Evolutionary conservation across 2,113 vertebrate species (phyloP).

Genomic region (Nesoenas mayeri): DNA sequence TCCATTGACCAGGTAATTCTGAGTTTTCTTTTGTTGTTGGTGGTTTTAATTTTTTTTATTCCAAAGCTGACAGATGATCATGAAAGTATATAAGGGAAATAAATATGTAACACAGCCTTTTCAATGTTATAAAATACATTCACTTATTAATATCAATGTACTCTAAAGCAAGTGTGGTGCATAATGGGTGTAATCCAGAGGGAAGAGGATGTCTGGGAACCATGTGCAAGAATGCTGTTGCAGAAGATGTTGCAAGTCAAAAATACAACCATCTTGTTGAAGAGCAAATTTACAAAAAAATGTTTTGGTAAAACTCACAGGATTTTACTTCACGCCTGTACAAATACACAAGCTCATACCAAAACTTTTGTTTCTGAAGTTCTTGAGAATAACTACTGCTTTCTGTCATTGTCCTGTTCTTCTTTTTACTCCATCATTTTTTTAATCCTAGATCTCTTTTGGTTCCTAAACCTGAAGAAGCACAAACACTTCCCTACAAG

Average conservation of each 20-base stretch:
- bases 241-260: not conserved
- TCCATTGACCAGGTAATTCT: not conserved
- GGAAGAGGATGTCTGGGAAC: not conserved
- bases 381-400: not conserved
- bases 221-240: accelerated
- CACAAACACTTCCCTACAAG: not conserved
- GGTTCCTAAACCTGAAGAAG: not conserved
- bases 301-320: not conserved
- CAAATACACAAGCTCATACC: not conserved
- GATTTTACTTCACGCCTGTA: not conserved
- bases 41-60: not conserved
- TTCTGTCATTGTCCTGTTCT: not conserved
- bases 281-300: not conserved
- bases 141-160: not conserved
- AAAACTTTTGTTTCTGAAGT: not conserved
- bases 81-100: not conserved
- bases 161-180: not conserved
- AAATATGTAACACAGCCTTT: not conserved
- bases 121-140: not conserved
- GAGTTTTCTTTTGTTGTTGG: not conserved
- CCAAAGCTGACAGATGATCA: not conserved
- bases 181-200: not conserved
- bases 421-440: not conserved
- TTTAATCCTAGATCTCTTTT: not conserved
- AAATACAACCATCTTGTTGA: not conserved